A percentile compares a stretch with the other conserved stretches of the same genome.
Conservation (phyloP, 2,888 invertebrate genomes). For the Drosophila mercatorum region DNA sequence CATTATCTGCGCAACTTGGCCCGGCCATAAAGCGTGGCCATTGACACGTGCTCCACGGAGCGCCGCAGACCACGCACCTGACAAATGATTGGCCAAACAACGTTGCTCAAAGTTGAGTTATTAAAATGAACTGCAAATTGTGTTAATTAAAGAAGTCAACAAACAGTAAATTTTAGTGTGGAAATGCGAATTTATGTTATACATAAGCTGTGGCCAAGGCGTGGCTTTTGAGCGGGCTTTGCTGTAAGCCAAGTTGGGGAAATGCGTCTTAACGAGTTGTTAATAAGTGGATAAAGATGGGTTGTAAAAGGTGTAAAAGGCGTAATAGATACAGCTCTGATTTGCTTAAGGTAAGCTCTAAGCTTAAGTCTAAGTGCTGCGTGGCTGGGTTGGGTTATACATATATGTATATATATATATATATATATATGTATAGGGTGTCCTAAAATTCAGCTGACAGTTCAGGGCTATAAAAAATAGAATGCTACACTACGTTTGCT, state of each 20-base stretch:
- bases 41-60: conserved; percentile 53
- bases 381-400: not conserved
- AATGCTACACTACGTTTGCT: too few relatives aligned
- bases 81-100: conserved; percentile 50
- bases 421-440: too few relatives aligned
- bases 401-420: not conserved
- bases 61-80: conserved; percentile 18
- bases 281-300: not conserved
- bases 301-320: not conserved
- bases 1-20: not conserved
- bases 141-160: conserved; percentile 24
- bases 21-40: conserved; percentile 23
- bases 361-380: too few relatives aligned
- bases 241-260: not conserved
- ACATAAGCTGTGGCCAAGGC: not conserved
- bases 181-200: conserved; percentile 7
- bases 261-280: conserved; percentile 1
- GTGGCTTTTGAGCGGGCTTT: not conserved
- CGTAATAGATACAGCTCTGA: not conserved
- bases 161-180: not conserved
- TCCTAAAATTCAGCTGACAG: too few relatives aligned
- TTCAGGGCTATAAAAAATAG: too few relatives aligned
- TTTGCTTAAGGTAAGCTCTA: not conserved
- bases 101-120: conserved; percentile 23
- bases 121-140: conserved; percentile 13